Percentiles rank a stretch among this genome's conserved stretches.
These are phyloP conservation scores for Polydrusus cervinus DNA, from an alignment of 2,888 invertebrate genomes.

Conservation along the genomic window DNA sequence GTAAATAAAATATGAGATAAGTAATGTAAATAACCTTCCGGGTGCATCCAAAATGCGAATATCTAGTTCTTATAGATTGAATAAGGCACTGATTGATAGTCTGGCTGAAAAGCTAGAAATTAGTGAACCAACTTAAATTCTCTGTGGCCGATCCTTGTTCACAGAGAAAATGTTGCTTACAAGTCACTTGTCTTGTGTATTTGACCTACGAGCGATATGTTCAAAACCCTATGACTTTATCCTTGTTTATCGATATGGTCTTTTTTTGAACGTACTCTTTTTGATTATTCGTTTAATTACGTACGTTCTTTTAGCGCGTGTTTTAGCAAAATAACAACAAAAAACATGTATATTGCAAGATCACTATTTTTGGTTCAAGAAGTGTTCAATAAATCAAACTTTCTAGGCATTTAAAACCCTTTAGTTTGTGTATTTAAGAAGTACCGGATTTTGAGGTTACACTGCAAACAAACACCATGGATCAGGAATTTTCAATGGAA, in stretches of 20 bases:
- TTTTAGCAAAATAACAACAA: slow-evolving; percentile 24
- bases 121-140: too few species aligned
- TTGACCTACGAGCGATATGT: not conserved
- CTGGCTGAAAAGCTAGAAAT: too few species aligned
- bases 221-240: not conserved
- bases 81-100: too few species aligned
- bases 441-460: slow-evolving; percentile 45
- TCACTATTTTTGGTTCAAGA: not conserved
- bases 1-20: too few species aligned
- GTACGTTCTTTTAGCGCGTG: slow-evolving; percentile 20
- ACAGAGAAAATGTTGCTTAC: not conserved
- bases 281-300: slow-evolving; percentile 5
- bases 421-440: not conserved
- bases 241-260: too few species aligned
- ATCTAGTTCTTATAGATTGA: too few species aligned
- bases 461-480: slow-evolving; percentile 22
- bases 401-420: not conserved
- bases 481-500: slow-evolving; percentile 32
- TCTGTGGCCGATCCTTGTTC: too few species aligned
- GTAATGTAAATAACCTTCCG: too few species aligned
- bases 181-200: not conserved
- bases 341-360: not conserved
- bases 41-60: too few species aligned
- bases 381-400: not conserved
- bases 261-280: too few species aligned